Evolutionary conservation across 1,140 invertebrate species (phyloP), one percentile per base, ranked within the genome.

Genomic region (Thalassaphorura encarpata): DNA sequence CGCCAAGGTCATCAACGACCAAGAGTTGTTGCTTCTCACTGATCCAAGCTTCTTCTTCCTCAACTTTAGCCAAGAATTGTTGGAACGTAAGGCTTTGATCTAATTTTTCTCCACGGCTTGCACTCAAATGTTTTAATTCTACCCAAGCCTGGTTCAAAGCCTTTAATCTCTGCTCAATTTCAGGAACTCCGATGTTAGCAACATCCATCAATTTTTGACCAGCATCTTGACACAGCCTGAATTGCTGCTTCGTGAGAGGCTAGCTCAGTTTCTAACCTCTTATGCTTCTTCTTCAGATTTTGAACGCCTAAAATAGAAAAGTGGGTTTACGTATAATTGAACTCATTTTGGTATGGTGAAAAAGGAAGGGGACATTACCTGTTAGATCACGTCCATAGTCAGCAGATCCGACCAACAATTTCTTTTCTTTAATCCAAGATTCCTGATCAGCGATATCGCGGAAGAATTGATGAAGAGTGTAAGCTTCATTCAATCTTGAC

Each of bases 381-480:
- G 94, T 98, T 64, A 99, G 75, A 71, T 99, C 96, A 55, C 94
- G 84, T 0, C 96, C 96, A 72, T 97, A 99, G 71, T 99, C 97
- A 70, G 97, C 95, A 2, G 91, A 97, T 5, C 90, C 88, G 1
- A 99, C 93, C 5, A 99, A 75, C 15, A 99, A 74, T 71, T 99
- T 98, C 79, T 99, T 99, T 69, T 99, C 96, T 70, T 97, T 97
- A 69, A 99, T 99, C 96, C 96, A 99, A n/a, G 90, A 94, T 72
- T 99, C 96, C 72, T 99, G 96, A 72, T 99, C 96, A 61, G 96
- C 95, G 70, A 99, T 97, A 70, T 99, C 96, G 45, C 96, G 77
- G 80, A 99, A 94, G 83, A 99, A 99, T 74, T 99, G 95, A 73
- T 99, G 95, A 63, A 99, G 78, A 8, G 93, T 98, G 68, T 97